phyloP scores from a whole-genome alignment of 30 jellyfish, hydroid and myxozoan species.

The Phacellophora camtschatica region DNA sequence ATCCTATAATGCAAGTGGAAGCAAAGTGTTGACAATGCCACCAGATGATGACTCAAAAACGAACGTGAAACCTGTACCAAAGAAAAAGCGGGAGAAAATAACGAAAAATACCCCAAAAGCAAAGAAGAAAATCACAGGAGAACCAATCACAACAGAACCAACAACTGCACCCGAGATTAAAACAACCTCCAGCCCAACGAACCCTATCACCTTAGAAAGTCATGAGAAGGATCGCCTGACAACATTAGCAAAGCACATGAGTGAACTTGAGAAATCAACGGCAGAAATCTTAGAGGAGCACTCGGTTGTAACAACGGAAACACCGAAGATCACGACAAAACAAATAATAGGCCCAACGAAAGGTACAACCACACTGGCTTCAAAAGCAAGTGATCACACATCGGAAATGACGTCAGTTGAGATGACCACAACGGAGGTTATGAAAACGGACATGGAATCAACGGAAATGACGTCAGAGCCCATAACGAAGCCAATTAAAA shows the following conservation, averaged over 20 bases:
- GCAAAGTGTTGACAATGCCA: background rate
- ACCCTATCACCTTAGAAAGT: conserved; percentile 18
- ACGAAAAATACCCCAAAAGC: too few relatives aligned
- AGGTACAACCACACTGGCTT: background rate
- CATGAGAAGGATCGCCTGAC: conserved; percentile 13
- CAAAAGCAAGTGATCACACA: too few relatives aligned
- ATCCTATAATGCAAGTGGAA: background rate
- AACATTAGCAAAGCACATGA: conserved; percentile 41
- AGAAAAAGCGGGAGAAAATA: background rate
- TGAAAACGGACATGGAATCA: too few relatives aligned
- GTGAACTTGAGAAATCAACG: conserved; percentile 9
- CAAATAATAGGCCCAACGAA: too few relatives aligned
- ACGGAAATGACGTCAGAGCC: background rate
- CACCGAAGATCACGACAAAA: background rate
- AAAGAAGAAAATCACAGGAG: background rate
- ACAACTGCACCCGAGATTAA: background rate
- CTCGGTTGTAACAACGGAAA: conserved; percentile 5
- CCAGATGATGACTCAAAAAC: too few relatives aligned
- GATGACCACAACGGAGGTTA: background rate
- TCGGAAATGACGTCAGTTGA: background rate
- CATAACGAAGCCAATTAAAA: background rate
- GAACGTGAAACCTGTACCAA: background rate
- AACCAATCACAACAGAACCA: conserved; percentile 9
- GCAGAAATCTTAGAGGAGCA: background rate
- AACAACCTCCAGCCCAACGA: background rate